Evolutionary conservation across 1,140 invertebrate species (phyloP).

Genomic region (Galleria mellonella): DNA sequence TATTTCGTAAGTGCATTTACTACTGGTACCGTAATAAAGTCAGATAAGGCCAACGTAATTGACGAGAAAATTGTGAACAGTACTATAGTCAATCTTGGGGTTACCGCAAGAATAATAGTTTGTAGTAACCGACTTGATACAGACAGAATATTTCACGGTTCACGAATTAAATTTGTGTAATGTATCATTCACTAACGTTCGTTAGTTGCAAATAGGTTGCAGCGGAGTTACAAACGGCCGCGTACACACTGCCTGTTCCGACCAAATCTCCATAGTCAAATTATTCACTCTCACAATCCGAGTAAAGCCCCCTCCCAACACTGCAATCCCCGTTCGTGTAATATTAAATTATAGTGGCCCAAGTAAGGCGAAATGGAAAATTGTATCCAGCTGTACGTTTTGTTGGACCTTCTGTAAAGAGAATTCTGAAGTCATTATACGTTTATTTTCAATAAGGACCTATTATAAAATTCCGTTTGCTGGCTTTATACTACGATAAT

Average conservation of each 20-base stretch:
- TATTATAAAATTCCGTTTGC: conserved; percentile 52
- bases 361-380: conserved; percentile 67
- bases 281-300: conserved; percentile 66
- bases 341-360: conserved; percentile 68
- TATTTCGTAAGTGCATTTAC: conserved; percentile 1
- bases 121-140: conserved; percentile 3
- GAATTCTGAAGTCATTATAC: conserved; percentile 27
- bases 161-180: conserved; percentile 33
- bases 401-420: conserved; percentile 35
- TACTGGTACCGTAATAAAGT: neutral
- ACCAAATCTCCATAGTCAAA: conserved; percentile 64
- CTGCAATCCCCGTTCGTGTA: conserved; percentile 41
- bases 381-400: conserved; percentile 57
- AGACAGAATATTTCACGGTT: conserved; percentile 2
- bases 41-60: conserved; percentile 10
- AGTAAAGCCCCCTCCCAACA: conserved; percentile 48
- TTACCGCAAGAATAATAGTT: conserved; percentile 35
- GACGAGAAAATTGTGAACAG: conserved; percentile 4
- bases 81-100: conserved; percentile 19
- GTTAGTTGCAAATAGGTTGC: conserved; percentile 18
- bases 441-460: conserved; percentile 49
- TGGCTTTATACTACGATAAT: neutral
- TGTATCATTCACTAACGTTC: conserved; percentile 46
- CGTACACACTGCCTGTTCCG: conserved; percentile 25
- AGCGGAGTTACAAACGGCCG: conserved; percentile 1